These are phyloP conservation scores for Gambelia wislizenii DNA, from an alignment of 2,797 vertebrate genomes.

Conservation along the genomic window DNA sequence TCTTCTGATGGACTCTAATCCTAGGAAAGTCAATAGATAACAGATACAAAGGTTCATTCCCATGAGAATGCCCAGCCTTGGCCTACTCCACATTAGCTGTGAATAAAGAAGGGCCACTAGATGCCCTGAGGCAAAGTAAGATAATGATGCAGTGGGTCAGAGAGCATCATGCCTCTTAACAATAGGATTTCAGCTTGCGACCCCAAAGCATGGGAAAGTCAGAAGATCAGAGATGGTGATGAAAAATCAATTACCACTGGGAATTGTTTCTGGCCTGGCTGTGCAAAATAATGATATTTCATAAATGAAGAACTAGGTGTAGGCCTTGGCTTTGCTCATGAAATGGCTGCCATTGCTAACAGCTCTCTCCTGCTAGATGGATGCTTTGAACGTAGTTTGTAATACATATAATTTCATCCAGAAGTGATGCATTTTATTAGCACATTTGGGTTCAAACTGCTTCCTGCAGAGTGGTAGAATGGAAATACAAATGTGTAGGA, in stretches of 20 bases:
- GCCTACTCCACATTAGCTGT: background rate
- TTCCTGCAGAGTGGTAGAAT: background rate
- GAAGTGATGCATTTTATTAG: background rate
- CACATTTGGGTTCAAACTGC: background rate
- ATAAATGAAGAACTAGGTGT: background rate
- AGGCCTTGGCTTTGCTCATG: background rate
- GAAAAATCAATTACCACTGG: slow-evolving; percentile 24
- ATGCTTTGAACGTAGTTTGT: background rate
- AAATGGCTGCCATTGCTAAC: background rate
- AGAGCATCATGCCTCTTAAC: background rate
- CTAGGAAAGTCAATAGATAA: slow-evolving; percentile 10
- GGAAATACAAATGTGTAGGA: background rate
- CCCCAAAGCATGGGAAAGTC: slow-evolving; percentile 4
- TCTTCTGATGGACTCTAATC: slow-evolving; percentile 6
- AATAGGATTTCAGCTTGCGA: slow-evolving; percentile 4
- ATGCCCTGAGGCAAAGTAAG: slow-evolving; percentile 5
- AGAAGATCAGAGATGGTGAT: slow-evolving; percentile 23
- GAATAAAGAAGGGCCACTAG: slow-evolving; percentile 14
- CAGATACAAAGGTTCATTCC: background rate
- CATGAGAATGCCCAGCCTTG: background rate
- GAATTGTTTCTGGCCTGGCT: slow-evolving; percentile 13
- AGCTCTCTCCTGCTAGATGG: background rate
- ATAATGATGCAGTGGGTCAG: slow-evolving; percentile 22
- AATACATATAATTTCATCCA: background rate
- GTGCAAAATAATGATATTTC: slow-evolving; percentile 5